Conservation (phyloP, 2,888 invertebrate genomes). For the Heliconius hortense region DNA sequence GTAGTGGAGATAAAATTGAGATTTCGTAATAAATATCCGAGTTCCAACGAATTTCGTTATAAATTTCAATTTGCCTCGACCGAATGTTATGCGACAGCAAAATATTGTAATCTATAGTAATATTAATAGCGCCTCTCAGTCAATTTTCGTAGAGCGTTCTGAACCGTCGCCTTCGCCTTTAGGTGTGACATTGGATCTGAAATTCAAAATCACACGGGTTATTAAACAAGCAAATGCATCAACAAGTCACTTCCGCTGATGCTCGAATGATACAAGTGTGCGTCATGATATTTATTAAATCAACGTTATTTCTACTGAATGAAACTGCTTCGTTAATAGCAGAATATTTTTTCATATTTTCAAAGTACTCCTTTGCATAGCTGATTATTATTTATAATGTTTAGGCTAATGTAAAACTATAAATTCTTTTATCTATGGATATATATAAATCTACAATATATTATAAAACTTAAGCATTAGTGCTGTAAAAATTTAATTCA, state of each 20-base stretch:
- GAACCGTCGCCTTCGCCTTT: constrained; percentile 81
- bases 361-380: constrained; percentile 35
- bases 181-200: constrained; percentile 79
- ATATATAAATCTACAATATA: constrained; percentile 56
- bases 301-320: constrained; percentile 41
- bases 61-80: not conserved
- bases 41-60: not conserved
- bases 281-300: constrained; percentile 38
- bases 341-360: constrained; percentile 37
- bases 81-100: constrained; percentile 65
- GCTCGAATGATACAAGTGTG: constrained; percentile 37
- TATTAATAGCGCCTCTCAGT: constrained; percentile 76
- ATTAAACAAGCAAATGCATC: constrained; percentile 10
- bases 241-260: constrained; percentile 29
- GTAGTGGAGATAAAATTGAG: constrained; percentile 15
- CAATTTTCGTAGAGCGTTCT: constrained; percentile 80
- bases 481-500: constrained; percentile 71
- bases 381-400: constrained; percentile 32
- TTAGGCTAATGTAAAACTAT: constrained; percentile 25
- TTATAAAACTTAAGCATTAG: constrained; percentile 73
- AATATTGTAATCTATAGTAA: constrained; percentile 48
- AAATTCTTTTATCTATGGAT: constrained; percentile 38
- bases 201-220: constrained; percentile 48
- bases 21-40: constrained; percentile 23
- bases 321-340: constrained; percentile 39